Evolutionary conservation across 2,113 vertebrate genomes (phyloP).

Genomic region (Labeo rohita): DNA sequence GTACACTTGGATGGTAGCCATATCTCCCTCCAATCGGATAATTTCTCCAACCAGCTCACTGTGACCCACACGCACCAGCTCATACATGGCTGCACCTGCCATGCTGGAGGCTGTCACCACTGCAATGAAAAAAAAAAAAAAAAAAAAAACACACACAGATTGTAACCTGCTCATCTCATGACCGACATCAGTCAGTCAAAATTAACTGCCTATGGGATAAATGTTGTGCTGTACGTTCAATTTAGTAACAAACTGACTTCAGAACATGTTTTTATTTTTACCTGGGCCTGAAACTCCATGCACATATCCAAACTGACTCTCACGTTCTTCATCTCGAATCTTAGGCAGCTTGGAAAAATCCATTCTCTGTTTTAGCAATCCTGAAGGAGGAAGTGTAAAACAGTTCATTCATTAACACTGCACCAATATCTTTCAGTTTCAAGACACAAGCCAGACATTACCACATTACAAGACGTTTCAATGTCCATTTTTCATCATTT

Average conservation of each 20-base stretch:
- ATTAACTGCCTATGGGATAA: background rate
- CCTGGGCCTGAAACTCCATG: constrained; percentile 93
- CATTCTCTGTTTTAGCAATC: constrained; percentile 75
- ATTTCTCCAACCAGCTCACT: constrained; percentile 96
- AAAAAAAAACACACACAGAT: constrained; percentile 35
- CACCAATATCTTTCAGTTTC: background rate
- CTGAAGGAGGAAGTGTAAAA: constrained; percentile 48
- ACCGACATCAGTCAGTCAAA: background rate
- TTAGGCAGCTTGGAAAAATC: constrained; percentile 89
- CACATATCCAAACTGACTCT: constrained; percentile 87
- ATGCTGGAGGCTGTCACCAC: constrained; percentile 94
- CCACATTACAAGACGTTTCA: background rate
- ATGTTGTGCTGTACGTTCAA: background rate
- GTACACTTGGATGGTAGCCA: constrained; percentile 98
- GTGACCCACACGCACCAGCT: constrained; percentile 95
- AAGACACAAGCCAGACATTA: background rate
- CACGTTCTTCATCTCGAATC: constrained; percentile 87
- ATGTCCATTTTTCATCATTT: background rate
- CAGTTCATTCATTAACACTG: background rate
- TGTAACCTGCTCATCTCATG: background rate
- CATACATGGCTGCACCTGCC: constrained; percentile 97
- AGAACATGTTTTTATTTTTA: constrained; percentile 63
- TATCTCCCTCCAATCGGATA: constrained; percentile 94
- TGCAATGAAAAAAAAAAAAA: constrained; percentile 64
- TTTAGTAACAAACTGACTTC: background rate